These are phyloP conservation scores for Aptenodytes forsteri DNA, from an alignment of 2,113 vertebrate genomes.

Conservation along the genomic window DNA sequence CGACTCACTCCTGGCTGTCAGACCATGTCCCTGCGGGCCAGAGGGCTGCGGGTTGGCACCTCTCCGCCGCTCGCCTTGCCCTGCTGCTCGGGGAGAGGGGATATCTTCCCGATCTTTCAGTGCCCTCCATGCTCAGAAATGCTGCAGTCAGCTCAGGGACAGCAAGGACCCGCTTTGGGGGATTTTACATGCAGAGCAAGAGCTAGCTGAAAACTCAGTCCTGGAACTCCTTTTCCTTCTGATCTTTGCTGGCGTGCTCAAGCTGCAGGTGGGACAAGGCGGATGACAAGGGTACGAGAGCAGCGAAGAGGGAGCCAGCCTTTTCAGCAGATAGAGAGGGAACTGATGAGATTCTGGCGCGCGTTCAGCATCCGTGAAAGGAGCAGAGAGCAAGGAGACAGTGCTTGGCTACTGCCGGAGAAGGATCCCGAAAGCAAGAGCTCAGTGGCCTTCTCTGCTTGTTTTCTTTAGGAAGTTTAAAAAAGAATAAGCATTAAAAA, in stretches of 20 bases:
- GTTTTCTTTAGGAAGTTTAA: neutral
- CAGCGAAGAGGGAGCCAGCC: neutral
- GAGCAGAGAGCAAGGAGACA: neutral
- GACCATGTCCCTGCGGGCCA: rapidly evolving
- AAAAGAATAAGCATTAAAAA: neutral
- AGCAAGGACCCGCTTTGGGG: neutral
- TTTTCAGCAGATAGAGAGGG: neutral
- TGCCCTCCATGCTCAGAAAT: neutral
- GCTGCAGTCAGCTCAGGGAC: neutral
- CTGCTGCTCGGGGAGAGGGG: neutral
- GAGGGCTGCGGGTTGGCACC: neutral
- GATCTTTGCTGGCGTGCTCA: neutral
- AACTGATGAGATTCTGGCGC: neutral
- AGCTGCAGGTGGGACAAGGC: slow-evolving; percentile 19
- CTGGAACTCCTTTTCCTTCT: neutral
- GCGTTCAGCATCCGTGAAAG: neutral
- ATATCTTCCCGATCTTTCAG: rapidly evolving
- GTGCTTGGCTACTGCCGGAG: neutral
- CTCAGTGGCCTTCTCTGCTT: neutral
- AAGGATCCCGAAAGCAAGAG: neutral
- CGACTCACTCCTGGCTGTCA: neutral
- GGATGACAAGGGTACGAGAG: rapidly evolving
- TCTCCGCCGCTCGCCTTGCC: rapidly evolving
- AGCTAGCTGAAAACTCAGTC: neutral
- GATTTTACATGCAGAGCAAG: neutral